Evolutionary conservation across 2,888 invertebrate genomes (phyloP).

Genomic region (Archips xylosteana): DNA sequence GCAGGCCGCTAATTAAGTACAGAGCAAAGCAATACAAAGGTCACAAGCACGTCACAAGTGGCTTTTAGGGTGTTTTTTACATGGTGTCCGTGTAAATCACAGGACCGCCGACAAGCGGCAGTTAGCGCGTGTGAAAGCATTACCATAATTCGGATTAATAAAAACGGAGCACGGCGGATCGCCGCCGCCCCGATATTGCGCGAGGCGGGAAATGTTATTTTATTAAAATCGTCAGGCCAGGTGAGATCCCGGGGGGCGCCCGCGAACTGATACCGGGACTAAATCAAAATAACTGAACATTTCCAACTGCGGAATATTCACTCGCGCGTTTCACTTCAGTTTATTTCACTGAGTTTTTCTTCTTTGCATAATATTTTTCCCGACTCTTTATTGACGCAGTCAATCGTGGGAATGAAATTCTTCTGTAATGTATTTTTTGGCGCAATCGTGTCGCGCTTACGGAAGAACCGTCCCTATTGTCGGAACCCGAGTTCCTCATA

Average conservation of each 20-base stretch:
- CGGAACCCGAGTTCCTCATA: slow-evolving; percentile 49
- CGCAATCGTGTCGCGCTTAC: slow-evolving; percentile 44
- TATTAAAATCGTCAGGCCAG: slow-evolving; percentile 72
- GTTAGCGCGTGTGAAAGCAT: slow-evolving; percentile 4
- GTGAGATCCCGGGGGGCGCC: slow-evolving; percentile 56
- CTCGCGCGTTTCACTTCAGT: slow-evolving; percentile 57
- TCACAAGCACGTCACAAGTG: too few species aligned
- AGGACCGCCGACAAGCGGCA: neutral
- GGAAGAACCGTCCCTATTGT: slow-evolving; percentile 48
- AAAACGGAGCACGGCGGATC: slow-evolving; percentile 17
- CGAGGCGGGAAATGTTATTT: slow-evolving; percentile 62
- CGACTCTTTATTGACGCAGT: slow-evolving; percentile 68
- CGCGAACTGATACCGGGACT: slow-evolving; percentile 56
- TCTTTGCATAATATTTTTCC: slow-evolving; percentile 56
- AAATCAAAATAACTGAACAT: slow-evolving; percentile 73
- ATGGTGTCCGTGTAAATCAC: neutral
- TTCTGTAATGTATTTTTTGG: slow-evolving; percentile 62
- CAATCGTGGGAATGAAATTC: slow-evolving; percentile 66
- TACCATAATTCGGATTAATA: slow-evolving; percentile 22
- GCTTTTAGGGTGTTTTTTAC: neutral
- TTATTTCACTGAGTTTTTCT: slow-evolving; percentile 52
- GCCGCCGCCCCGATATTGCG: slow-evolving; percentile 31
- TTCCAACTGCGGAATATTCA: slow-evolving; percentile 61
- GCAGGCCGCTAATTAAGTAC: too few species aligned
- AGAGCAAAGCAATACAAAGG: too few species aligned